phyloP scores from a whole-genome alignment of 1,140 invertebrate species.

The Coptotermes formosanus region DNA sequence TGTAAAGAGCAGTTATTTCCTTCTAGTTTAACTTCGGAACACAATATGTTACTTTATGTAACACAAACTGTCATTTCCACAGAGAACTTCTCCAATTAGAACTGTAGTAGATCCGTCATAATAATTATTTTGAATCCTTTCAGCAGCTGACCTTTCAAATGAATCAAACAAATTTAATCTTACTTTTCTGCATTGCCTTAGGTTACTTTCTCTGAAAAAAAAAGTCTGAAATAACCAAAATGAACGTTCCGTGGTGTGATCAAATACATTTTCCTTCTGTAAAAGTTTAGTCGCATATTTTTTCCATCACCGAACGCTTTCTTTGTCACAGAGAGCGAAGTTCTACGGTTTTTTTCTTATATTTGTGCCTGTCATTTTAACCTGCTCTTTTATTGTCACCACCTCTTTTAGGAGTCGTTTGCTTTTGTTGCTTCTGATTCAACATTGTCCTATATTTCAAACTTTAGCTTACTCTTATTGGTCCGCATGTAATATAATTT shows the following conservation, averaged over 20 bases:
- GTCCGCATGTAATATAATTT: neutral
- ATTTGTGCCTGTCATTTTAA: neutral
- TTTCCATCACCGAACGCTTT: neutral
- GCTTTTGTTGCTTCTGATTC: neutral
- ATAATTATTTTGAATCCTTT: neutral
- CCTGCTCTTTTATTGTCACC: neutral
- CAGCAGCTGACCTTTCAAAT: neutral
- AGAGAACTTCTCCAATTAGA: neutral
- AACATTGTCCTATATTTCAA: neutral
- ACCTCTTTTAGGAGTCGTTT: neutral
- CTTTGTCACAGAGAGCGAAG: neutral
- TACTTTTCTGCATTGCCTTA: neutral
- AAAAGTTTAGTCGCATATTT: constrained; percentile 15
- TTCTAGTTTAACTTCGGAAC: no score
- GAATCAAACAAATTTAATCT: neutral
- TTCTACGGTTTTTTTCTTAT: neutral
- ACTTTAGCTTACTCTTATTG: neutral
- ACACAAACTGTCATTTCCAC: neutral
- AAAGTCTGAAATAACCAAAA: neutral
- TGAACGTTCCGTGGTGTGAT: neutral
- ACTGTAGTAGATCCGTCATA: neutral
- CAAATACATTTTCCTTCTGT: neutral
- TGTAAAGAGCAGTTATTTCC: no score
- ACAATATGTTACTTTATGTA: neutral
- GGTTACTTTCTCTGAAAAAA: neutral